Conservation (phyloP, 2,797 vertebrate species). For the Menidia menidia region DNA sequence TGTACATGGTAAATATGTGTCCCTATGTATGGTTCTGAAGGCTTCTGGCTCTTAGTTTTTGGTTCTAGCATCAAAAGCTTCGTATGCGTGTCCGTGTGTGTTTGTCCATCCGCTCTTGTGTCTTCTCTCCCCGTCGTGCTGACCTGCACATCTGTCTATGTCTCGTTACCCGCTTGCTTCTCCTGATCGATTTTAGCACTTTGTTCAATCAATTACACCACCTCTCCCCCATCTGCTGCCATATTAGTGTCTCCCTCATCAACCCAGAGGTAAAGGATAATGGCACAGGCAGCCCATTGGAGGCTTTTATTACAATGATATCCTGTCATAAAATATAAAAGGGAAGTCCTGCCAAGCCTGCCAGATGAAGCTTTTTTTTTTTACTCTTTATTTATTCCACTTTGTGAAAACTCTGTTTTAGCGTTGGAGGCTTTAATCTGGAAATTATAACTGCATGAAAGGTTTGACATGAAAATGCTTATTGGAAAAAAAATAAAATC, state of each 20-base stretch:
- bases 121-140: constrained; percentile 47
- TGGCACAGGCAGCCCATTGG: constrained; percentile 52
- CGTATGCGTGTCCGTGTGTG: constrained; percentile 15
- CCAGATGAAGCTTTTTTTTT: constrained; percentile 9
- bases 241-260: constrained; percentile 74
- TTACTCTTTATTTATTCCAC: background rate
- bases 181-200: constrained; percentile 79
- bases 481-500: background rate
- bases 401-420: constrained; percentile 4
- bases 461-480: constrained; percentile 5
- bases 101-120: constrained; percentile 24
- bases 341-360: constrained; percentile 43
- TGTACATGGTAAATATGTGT: background rate
- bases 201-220: constrained; percentile 75
- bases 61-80: background rate
- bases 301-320: constrained; percentile 66
- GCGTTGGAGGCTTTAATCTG: background rate
- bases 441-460: background rate
- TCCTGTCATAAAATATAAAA: constrained; percentile 61
- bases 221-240: constrained; percentile 71
- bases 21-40: background rate
- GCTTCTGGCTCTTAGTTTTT: background rate
- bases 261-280: constrained; percentile 69
- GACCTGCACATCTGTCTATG: constrained; percentile 74
- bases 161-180: constrained; percentile 65